Base-by-base conservation (phyloP, 2,797 vertebrate genomes). In the Spinus olivaceus region DNA sequence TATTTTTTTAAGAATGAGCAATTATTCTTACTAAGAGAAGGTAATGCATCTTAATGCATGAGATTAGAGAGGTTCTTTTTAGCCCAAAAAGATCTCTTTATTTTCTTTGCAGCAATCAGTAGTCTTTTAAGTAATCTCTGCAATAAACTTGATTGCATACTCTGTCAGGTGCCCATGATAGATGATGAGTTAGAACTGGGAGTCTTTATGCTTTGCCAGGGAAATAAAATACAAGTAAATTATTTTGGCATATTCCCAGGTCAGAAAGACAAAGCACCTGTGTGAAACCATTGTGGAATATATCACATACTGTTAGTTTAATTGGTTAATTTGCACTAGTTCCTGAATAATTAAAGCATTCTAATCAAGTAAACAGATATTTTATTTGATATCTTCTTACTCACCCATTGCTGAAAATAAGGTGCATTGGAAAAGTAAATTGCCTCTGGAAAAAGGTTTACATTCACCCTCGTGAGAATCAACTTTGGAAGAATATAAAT, bases 71-170 rank as follows among this genome's bases (percentile, higher is more conserved):
- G 49, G 27, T 63, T 95, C 44, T 78, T 82, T 83, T 85, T 76
- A 67, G 65, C 84, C 65, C 69, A 42, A 1, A 61, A 42, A 61
- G 20, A 61, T 72, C 50, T 74, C 41, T 69, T 80, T 76, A 86
- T 95, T 96, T 96, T 91, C 57, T 64, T 92, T 88, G 69, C 51
- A 84, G 82, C 76, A 90, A n/a, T 95, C 82, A 86, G 15, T 90
- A 93, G 44, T 70, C 54, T 91, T 4, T 94, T 91, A 92, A 88
- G 74, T 79, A 72, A 76, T 39, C 47, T 91, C 14, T 1, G 5
- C 67, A 86, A 54, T 91, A 70, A 89, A 88, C 63, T 78, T 91
- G 63, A 46, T 77, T 86, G 44, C 30, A 23, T 84, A 49, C 53
- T 32, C 32, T 78, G 20, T 78, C 78, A 92, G 71, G 67, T 91